These are phyloP conservation scores for Euclidia mi DNA, from an alignment of 2,888 invertebrate species.

Conservation along the genomic window DNA sequence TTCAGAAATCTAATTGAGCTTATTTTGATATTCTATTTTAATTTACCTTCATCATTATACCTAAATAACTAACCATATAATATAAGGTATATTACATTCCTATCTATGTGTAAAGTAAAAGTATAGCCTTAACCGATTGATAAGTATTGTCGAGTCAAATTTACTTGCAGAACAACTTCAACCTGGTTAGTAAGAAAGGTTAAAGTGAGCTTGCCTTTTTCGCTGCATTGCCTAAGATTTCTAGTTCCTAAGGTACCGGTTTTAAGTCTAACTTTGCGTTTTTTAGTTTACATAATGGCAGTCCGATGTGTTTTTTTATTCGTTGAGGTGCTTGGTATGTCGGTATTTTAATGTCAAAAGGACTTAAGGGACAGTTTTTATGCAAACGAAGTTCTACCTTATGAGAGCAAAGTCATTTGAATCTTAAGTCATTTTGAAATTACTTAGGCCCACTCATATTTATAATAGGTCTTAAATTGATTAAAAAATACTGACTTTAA, in stretches of 20 bases:
- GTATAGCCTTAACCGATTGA: neutral
- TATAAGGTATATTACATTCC: too few relatives aligned
- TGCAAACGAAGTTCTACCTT: neutral
- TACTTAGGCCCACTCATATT: too few relatives aligned
- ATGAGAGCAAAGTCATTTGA: neutral
- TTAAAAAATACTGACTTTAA: too few relatives aligned
- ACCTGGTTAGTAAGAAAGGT: conserved; percentile 5
- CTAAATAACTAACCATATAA: too few relatives aligned
- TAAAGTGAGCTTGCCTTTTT: conserved; percentile 5
- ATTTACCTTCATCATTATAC: too few relatives aligned
- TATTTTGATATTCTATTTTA: too few relatives aligned
- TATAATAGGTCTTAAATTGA: too few relatives aligned
- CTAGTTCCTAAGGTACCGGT: conserved; percentile 10
- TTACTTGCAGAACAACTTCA: neutral
- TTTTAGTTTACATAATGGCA: neutral
- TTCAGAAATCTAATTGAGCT: too few relatives aligned
- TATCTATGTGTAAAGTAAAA: neutral
- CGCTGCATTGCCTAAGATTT: neutral
- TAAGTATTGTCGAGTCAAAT: neutral
- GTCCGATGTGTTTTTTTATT: neutral
- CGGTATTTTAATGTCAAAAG: neutral
- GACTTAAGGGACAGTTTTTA: neutral
- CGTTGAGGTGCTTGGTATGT: neutral
- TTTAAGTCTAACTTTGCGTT: neutral
- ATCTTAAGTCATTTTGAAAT: too few relatives aligned